phyloP scores from a whole-genome alignment of 2,113 vertebrate genomes.

The Xiphophorus maculatus region DNA sequence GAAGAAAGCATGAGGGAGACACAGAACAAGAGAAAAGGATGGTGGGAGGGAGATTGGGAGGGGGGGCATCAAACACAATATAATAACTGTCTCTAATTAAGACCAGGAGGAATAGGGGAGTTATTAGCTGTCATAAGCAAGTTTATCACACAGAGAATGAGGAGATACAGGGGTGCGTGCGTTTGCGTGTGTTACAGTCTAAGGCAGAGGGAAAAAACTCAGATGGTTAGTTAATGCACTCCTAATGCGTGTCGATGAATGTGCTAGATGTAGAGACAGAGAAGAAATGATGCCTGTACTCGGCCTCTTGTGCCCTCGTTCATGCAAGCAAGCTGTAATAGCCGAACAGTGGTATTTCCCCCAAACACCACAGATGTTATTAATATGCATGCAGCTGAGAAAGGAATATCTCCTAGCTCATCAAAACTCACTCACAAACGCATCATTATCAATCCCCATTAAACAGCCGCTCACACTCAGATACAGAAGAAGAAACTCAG shows the following conservation, averaged over 20 bases:
- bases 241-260: slow-evolving; percentile 12
- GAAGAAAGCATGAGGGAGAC: slow-evolving; percentile 11
- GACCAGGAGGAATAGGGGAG: slow-evolving; percentile 70
- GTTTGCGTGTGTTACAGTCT: slow-evolving; percentile 14
- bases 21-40: slow-evolving; percentile 11
- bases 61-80: slow-evolving; percentile 58
- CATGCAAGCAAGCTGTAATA: slow-evolving; percentile 8
- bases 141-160: slow-evolving; percentile 66
- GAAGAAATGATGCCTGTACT: slow-evolving; percentile 15
- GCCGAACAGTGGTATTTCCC: slow-evolving; percentile 40
- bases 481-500: slow-evolving; percentile 6
- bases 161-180: slow-evolving; percentile 34
- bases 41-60: background rate
- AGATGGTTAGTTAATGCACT: slow-evolving; percentile 28
- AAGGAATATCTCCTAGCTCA: slow-evolving; percentile 62
- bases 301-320: background rate
- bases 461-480: slow-evolving; percentile 21
- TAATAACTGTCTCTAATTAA: slow-evolving; percentile 77
- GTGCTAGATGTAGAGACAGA: background rate
- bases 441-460: slow-evolving; percentile 65
- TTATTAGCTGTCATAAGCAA: slow-evolving; percentile 80
- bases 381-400: slow-evolving; percentile 64
- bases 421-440: slow-evolving; percentile 68
- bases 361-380: slow-evolving; percentile 59
- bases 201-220: background rate